Evolutionary conservation across 2,888 invertebrate genomes (phyloP), one percentile per base, ranked within the genome.

Genomic region (Perithous albicinctus): DNA sequence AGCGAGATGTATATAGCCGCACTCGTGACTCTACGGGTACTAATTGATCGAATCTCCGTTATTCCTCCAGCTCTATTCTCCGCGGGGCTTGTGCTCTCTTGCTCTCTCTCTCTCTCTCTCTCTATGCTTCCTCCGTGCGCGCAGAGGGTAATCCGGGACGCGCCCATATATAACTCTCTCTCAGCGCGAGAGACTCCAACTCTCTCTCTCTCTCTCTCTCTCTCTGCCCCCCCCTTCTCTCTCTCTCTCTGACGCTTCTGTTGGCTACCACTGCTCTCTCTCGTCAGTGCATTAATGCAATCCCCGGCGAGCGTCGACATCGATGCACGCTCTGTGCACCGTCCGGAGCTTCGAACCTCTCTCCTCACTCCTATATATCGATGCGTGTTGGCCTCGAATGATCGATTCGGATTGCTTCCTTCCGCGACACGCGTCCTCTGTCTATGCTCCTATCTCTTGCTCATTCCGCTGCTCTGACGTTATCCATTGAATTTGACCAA

Each of bases 361-460:
- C 51, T 78, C 69, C 51, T 78, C 69, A 41, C 73, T 18, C n/a
- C 54, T 6, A 20, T 23, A 63, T 20, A 69, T 23, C 54, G 64
- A 76, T 79, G 74, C 69, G 82, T 70, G 77, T 79, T 76, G 72
- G 54, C 26, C 29, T 77, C 79, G 70, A 85, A 81, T 81, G 81
- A 85, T 83, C 85, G 75, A 78, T 82, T 79, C 51, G 78, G 67
- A 78, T 79, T 76, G 76, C 78, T 76, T 79, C 78, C 78, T 76
- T 79, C 78, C 82, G 78, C 61, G 72, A 59, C 56, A 46, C 38
- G 72, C 78, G 63, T 69, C 77, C 74, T 61, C 43, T 77, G 20
- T 18, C 61, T 61, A 46, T 48, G 35, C 46, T 43, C 23, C 10
- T 32, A 32, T 38, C n/a, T 20, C 8, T 59, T 7, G 10, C 56